phyloP scores from a whole-genome alignment of 2,113 vertebrate genomes.

The Atherinomorus stipes region DNA sequence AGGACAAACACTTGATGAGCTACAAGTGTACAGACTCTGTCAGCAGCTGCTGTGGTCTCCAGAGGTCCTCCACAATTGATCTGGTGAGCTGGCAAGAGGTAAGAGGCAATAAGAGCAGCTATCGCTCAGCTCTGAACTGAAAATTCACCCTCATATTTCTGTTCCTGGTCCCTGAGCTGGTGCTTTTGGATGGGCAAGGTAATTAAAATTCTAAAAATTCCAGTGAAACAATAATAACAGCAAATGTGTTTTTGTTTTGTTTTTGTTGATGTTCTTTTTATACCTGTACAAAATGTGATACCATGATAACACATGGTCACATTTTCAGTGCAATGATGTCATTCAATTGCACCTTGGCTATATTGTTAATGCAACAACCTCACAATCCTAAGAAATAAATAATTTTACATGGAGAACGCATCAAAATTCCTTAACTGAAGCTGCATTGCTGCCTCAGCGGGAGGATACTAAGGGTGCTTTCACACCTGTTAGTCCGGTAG shows the following conservation, averaged over 20 bases:
- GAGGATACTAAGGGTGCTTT: too few relatives aligned
- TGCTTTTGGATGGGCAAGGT: not conserved
- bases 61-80: conserved; percentile 61
- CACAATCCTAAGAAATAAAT: too few relatives aligned
- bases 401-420: too few relatives aligned
- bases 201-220: not conserved
- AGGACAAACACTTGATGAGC: conserved; percentile 62
- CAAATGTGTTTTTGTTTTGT: not conserved
- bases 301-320: too few relatives aligned
- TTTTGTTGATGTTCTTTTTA: too few relatives aligned
- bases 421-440: too few relatives aligned
- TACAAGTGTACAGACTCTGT: conserved; percentile 66
- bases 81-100: conserved; percentile 33
- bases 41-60: conserved; percentile 59
- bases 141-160: not conserved
- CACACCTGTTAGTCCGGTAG: too few relatives aligned
- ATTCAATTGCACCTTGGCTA: too few relatives aligned
- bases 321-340: too few relatives aligned
- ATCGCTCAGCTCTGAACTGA: conserved; percentile 37
- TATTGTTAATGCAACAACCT: too few relatives aligned
- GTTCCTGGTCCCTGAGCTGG: conserved; percentile 4
- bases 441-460: too few relatives aligned
- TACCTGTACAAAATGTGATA: too few relatives aligned
- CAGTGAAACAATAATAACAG: not conserved
- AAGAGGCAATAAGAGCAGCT: conserved; percentile 36